Conservation (phyloP, 2,797 vertebrate species). For the Philypnodon macrostomus region DNA sequence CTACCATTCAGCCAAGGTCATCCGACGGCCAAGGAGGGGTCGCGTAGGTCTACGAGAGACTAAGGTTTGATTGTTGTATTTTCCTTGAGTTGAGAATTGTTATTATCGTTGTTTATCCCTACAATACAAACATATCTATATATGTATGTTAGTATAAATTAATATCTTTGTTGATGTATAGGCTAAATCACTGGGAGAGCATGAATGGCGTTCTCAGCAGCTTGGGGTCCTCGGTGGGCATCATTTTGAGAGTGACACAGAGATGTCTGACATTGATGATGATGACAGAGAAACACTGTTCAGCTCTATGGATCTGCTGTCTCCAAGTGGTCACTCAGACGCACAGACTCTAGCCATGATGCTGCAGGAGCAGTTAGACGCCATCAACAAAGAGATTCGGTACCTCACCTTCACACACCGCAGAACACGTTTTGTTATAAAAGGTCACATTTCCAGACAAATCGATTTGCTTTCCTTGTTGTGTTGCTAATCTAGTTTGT, state of each 20-base stretch:
- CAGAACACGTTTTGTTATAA: slow-evolving; percentile 4
- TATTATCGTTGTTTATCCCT: too few species aligned
- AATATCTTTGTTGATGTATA: too few species aligned
- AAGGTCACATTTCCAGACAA: slow-evolving; percentile 8
- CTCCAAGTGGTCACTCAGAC: slow-evolving; percentile 94
- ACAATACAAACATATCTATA: too few species aligned
- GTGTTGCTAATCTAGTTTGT: slow-evolving; percentile 16
- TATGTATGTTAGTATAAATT: too few species aligned
- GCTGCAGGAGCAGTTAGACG: slow-evolving; percentile 97
- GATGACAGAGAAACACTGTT: slow-evolving; percentile 96
- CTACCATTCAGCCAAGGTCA: slow-evolving; percentile 93
- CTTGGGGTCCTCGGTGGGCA: slow-evolving; percentile 88
- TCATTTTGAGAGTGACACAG: slow-evolving; percentile 95
- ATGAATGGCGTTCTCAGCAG: slow-evolving; percentile 95
- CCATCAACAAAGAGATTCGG: slow-evolving; percentile 99
- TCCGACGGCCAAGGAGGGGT: slow-evolving; percentile 88
- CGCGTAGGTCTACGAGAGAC: slow-evolving; percentile 87
- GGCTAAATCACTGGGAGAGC: slow-evolving; percentile 95
- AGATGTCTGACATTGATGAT: slow-evolving; percentile 98
- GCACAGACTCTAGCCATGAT: slow-evolving; percentile 98
- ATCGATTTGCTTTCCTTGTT: slow-evolving; percentile 17
- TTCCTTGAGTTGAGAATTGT: too few species aligned
- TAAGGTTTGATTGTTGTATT: slow-evolving; percentile 83
- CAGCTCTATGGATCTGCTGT: slow-evolving; percentile 97
- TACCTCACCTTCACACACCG: slow-evolving; percentile 38